phyloP scores from a whole-genome alignment of 2,113 vertebrate species.

The Pogona vitticeps region DNA sequence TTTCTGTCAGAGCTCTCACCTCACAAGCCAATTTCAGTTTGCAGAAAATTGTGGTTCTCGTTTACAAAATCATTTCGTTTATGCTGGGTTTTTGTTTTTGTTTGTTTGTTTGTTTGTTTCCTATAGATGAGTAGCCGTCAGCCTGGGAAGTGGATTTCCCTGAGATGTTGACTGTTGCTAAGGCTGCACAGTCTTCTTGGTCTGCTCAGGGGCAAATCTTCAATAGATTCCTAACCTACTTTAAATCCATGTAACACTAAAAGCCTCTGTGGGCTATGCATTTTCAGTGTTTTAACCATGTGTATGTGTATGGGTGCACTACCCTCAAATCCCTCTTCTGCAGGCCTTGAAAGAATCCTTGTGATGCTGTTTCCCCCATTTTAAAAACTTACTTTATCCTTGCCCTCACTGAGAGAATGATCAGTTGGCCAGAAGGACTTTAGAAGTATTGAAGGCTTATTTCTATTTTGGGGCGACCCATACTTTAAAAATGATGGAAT shows the following conservation, averaged over 20 bases:
- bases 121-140: not conserved
- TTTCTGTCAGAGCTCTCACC: constrained; percentile 54
- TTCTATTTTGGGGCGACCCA: not conserved
- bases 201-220: not conserved
- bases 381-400: not conserved
- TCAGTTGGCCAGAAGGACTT: not conserved
- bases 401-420: not conserved
- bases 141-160: not conserved
- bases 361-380: not conserved
- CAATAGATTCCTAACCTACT: not conserved
- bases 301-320: not conserved
- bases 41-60: constrained; percentile 28
- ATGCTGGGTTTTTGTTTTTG: too few relatives aligned
- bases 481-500: not conserved
- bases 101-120: too few relatives aligned
- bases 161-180: not conserved
- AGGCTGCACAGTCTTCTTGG: not conserved
- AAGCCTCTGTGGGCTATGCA: not conserved
- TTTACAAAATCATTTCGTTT: constrained; percentile 26
- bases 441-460: not conserved
- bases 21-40: constrained; percentile 53
- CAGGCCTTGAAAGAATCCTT: not conserved
- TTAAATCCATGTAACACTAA: not conserved
- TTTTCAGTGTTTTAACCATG: not conserved
- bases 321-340: not conserved